Percentiles rank a stretch among this genome's conserved stretches.
phyloP scores from a whole-genome alignment of 64 coral and sea anemone genomes.

The Porites australiensis region DNA sequence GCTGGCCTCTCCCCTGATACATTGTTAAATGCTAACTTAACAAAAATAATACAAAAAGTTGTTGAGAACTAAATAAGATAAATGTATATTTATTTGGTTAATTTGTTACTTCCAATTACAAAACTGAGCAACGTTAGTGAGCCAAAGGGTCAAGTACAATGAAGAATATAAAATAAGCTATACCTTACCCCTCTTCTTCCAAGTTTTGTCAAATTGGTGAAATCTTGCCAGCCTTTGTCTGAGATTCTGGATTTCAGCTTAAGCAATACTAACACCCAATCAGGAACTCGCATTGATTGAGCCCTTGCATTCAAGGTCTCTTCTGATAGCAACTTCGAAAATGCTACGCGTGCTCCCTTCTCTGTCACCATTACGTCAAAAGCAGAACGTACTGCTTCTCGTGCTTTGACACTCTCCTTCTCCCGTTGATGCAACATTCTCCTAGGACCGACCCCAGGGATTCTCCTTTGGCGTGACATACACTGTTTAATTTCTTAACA shows the following conservation, averaged over 20 bases:
- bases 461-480: constrained; percentile 8
- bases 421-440: not conserved
- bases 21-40: no score
- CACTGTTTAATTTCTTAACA: not conserved
- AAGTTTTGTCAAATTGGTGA: constrained; percentile 25
- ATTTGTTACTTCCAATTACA: not conserved
- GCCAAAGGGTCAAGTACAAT: not conserved
- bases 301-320: not conserved
- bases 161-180: not conserved
- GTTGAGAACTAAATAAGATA: no score
- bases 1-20: no score
- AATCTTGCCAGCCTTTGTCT: constrained; percentile 26
- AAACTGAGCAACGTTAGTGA: not conserved
- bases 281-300: not conserved
- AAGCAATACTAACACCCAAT: not conserved
- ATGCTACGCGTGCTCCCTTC: not conserved
- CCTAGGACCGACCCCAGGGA: not conserved
- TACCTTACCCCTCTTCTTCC: constrained; percentile 34
- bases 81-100: no score
- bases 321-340: constrained; percentile 6
- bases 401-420: not conserved
- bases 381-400: not conserved
- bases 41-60: no score
- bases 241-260: constrained; percentile 29
- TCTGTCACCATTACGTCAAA: constrained; percentile 2